Base-by-base conservation (phyloP, 2,888 invertebrate species). In the Leucania comma region DNA sequence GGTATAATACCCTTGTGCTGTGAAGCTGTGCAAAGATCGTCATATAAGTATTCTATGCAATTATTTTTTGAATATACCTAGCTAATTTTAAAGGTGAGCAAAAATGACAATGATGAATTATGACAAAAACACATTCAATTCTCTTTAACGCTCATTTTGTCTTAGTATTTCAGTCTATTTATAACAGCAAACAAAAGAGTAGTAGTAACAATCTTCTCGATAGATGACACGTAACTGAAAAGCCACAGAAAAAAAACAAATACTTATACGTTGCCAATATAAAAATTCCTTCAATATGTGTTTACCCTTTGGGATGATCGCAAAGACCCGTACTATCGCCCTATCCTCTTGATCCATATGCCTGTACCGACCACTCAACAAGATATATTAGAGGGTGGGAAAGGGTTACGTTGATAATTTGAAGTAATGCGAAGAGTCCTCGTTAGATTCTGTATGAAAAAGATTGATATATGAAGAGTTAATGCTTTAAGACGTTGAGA, bases 361-460 rank as follows among this genome's bases (percentile, higher is more conserved):
- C 60, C 53, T 54, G 46, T 60, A 68, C 58, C 32, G 50, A 54
- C 58, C 53, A 63, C 72, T 78, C 68, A 54, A 65, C 66, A 69
- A 75, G 81, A 83, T 84, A 81, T 83, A 85, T 85, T 83, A 38
- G 54, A 77, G 83, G 73, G 65, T 67, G 46, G 67, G 78, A 81
- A 83, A 80, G 76, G 84, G 80, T 83, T 74, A 77, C 53, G 68
- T 78, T 75, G 75, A 85, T 84, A 84, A 85, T 81, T 85, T 75
- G 76, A 76, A 70, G 70, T 85, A 78, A 85, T 76, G 66, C 51
- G 69, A 65, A 68, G 65, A 77, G 53, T 57, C 56, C 73, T 81
- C 65, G 81, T 81, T 78, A 82, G 60, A 73, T 10, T 61, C 48
- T 66, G 57, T 68, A 77, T 75, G 68, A 81, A 81, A 78, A 77